Conservation (phyloP, 2,797 vertebrate species). For the Spinus pinus region DNA sequence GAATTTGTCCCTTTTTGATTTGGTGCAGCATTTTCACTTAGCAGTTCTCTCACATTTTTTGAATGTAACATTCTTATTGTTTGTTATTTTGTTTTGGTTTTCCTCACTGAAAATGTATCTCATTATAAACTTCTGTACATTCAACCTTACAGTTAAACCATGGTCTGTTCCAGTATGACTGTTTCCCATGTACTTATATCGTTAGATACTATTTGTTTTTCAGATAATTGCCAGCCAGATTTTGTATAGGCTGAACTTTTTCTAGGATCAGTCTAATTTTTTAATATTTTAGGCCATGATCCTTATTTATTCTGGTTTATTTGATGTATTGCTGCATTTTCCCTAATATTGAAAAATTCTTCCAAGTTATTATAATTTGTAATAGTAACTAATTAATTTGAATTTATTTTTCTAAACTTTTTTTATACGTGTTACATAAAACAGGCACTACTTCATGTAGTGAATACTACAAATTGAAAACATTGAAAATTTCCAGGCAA, state of each 20-base stretch:
- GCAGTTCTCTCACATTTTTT: background rate
- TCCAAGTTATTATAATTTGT: background rate
- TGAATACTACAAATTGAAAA: background rate
- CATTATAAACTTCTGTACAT: background rate
- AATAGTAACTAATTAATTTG: background rate
- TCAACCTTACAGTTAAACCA: background rate
- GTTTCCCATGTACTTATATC: background rate
- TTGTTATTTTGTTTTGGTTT: background rate
- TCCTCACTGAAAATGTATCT: background rate
- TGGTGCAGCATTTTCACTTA: background rate
- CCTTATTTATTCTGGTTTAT: background rate
- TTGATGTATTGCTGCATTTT: background rate
- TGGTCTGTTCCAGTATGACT: background rate
- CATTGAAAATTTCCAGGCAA: background rate
- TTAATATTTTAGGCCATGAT: background rate
- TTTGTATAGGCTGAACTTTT: background rate
- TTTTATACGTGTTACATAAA: background rate
- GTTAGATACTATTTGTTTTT: background rate
- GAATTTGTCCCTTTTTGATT: background rate
- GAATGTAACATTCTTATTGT: background rate
- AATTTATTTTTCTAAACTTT: background rate
- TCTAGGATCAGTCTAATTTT: background rate
- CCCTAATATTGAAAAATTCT: background rate
- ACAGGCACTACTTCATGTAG: background rate
- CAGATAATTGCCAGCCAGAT: background rate